Percentiles rank a stretch among this genome's conserved stretches.
phyloP scores from a whole-genome alignment of 2,888 invertebrate genomes.

The Frankliniella intonsa region DNA sequence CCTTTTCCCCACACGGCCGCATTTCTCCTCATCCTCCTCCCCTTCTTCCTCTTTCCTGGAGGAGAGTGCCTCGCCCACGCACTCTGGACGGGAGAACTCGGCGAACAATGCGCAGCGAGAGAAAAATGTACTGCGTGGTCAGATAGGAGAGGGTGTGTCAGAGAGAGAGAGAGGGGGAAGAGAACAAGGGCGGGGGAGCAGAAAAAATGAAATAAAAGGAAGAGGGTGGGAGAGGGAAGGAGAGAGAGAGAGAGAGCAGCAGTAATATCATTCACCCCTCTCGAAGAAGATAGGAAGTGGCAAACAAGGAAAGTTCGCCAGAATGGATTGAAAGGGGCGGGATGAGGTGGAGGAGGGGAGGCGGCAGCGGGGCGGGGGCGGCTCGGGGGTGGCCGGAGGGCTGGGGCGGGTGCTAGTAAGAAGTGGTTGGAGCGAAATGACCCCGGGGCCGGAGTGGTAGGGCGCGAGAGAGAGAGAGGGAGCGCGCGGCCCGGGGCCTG shows the following conservation, averaged over 20 bases:
- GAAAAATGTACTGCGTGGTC: background rate
- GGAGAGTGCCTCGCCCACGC: background rate
- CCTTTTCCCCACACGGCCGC: background rate
- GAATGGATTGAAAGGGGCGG: conserved; percentile 6
- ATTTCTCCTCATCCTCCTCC: background rate
- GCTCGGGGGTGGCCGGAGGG: background rate
- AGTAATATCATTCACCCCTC: conserved; percentile 21
- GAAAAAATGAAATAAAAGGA: background rate
- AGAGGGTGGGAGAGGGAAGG: background rate
- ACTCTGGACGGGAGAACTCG: background rate
- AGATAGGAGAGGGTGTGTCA: too few relatives aligned
- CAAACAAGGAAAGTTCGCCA: conserved; percentile 4
- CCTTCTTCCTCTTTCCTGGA: background rate
- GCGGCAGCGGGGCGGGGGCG: background rate
- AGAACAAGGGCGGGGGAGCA: too few relatives aligned
- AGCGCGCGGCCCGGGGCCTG: background rate
- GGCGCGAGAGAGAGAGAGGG: background rate
- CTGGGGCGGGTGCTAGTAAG: background rate
- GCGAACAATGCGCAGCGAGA: background rate
- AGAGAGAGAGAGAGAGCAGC: background rate
- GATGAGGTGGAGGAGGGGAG: background rate
- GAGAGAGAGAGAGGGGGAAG: too few relatives aligned
- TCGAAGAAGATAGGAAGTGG: conserved; percentile 12
- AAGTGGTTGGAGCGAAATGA: background rate
- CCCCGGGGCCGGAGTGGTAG: background rate